Evolutionary conservation across 1,140 invertebrate species (phyloP).

Genomic region (Bombus superbus): DNA sequence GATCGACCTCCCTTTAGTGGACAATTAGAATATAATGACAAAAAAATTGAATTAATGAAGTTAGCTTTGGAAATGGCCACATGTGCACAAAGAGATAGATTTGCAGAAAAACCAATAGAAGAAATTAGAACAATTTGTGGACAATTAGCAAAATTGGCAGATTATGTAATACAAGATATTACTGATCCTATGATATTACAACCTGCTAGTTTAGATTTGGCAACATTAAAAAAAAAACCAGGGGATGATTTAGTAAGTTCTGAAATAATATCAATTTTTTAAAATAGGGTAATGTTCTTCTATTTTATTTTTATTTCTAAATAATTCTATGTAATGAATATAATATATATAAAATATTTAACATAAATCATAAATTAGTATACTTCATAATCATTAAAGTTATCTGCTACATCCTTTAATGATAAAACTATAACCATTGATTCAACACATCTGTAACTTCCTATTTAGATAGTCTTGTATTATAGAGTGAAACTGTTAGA

Average conservation of each 20-base stretch:
- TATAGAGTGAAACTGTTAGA: background rate
- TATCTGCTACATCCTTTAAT: conserved; percentile 48
- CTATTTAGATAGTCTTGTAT: conserved; percentile 59
- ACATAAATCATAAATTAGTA: background rate
- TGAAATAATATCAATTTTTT: background rate
- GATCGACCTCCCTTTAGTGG: conserved; percentile 90
- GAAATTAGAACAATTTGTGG: conserved; percentile 88
- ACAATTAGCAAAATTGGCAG: conserved; percentile 89
- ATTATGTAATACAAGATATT: conserved; percentile 94
- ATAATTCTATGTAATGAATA: background rate
- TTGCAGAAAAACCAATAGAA: conserved; percentile 91
- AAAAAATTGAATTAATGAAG: conserved; percentile 88
- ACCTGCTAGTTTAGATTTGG: conserved; percentile 92
- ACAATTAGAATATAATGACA: conserved; percentile 87
- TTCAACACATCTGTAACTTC: conserved; percentile 57
- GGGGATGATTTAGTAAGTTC: conserved; percentile 87
- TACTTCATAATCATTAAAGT: conserved; percentile 21
- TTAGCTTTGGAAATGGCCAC: conserved; percentile 93
- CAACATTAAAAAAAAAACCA: conserved; percentile 92
- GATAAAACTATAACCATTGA: conserved; percentile 48
- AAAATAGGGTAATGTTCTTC: background rate
- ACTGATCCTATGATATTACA: conserved; percentile 94
- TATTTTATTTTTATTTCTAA: conserved; percentile 1
- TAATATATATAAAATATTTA: background rate
- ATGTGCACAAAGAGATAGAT: conserved; percentile 92